Evolutionary conservation across 2,888 invertebrate genomes (phyloP), one percentile per base, ranked within the genome.

Genomic region (Dasysyrphus tricinctus): DNA sequence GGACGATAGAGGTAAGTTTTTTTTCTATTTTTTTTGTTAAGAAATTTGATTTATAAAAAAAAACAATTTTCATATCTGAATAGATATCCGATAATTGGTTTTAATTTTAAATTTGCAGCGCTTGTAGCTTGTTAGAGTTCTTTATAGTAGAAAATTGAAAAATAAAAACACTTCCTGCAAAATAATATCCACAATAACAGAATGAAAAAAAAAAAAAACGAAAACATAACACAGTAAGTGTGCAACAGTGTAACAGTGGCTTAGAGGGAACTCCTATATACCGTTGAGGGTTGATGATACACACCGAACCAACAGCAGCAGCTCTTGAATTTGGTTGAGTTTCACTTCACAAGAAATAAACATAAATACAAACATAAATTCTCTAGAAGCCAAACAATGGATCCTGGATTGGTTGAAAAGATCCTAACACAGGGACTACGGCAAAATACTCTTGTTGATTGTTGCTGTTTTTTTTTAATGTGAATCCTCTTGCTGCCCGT

Each of bases 1-100:
- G 86, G 82, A 86, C 34, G 86, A 86, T 72, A 78, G 86, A 34
- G 86, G 86, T 86, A 79, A 86, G 86, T 81, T 47, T 37, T 12
- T 24, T 67, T 54, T 44, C 8, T 29, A 32, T 37, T 16, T 59
- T 24, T 32, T 29, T 12, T 24, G 12, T n/a, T n/a, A 8, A 32
- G 14, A 32, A 14, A 32, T 32, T 54, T 19, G 12, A 37, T 37
- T 16, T 32, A 42, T 32, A 11, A n/a, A 49, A 14, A 54, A 47
- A 51, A 44, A 74, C 54, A 42, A 74, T 11, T 24, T 16, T 56
- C 34, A 69, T 39, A 69, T 73, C 54, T 24, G 54, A 61, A 65
- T 54, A 24, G 39, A 59, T 73, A 61, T 34, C 24, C 57, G 24
- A 56, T 69, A 76, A 74, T 73, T 49, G 61, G 77, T 75, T 84